Percentiles rank a stretch among this genome's conserved stretches.
Conservation (phyloP, 2,888 invertebrate genomes). For the Drosophila robusta region DNA sequence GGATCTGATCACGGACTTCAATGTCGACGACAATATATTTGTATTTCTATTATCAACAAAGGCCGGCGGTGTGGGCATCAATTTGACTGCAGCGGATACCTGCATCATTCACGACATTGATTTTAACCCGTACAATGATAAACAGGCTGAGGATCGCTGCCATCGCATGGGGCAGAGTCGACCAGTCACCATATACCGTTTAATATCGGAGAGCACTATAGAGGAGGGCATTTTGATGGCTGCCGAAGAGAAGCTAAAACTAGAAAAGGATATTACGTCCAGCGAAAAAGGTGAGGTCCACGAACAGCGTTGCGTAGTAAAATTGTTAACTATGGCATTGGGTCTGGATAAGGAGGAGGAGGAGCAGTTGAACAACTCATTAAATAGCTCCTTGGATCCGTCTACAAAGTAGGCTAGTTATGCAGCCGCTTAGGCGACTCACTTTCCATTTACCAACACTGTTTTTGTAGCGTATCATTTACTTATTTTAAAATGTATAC, state of each 20-base stretch:
- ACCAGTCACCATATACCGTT: slow-evolving; percentile 93
- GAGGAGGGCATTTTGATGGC: slow-evolving; percentile 97
- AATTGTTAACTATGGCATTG: slow-evolving; percentile 91
- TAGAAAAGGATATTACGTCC: slow-evolving; percentile 93
- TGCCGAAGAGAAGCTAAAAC: slow-evolving; percentile 95
- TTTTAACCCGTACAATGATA: slow-evolving; percentile 99
- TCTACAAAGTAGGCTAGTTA: slow-evolving; percentile 63
- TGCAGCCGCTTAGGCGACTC: slow-evolving; percentile 6
- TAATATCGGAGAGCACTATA: slow-evolving; percentile 94
- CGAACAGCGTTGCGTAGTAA: slow-evolving; percentile 92
- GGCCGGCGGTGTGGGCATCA: slow-evolving; percentile 98
- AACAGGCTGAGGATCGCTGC: slow-evolving; percentile 97
- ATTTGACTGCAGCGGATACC: slow-evolving; percentile 96
- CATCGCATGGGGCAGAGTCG: slow-evolving; percentile 92
- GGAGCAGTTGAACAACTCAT: slow-evolving; percentile 74
- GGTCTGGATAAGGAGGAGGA: slow-evolving; percentile 86
- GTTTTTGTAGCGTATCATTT: slow-evolving; percentile 32
- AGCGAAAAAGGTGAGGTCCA: slow-evolving; percentile 87
- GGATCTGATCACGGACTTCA: slow-evolving; percentile 95
- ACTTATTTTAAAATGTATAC: slow-evolving; percentile 20
- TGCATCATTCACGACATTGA: slow-evolving; percentile 99
- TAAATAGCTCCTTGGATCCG: slow-evolving; percentile 71
- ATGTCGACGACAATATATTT: slow-evolving; percentile 91
- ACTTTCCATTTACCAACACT: slow-evolving; percentile 50
- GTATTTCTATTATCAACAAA: slow-evolving; percentile 96